A percentile compares a stretch with the other conserved stretches of the same genome.
These are phyloP conservation scores for Penaeus japonicus DNA, from an alignment of 1,140 invertebrate species.

Conservation along the genomic window DNA sequence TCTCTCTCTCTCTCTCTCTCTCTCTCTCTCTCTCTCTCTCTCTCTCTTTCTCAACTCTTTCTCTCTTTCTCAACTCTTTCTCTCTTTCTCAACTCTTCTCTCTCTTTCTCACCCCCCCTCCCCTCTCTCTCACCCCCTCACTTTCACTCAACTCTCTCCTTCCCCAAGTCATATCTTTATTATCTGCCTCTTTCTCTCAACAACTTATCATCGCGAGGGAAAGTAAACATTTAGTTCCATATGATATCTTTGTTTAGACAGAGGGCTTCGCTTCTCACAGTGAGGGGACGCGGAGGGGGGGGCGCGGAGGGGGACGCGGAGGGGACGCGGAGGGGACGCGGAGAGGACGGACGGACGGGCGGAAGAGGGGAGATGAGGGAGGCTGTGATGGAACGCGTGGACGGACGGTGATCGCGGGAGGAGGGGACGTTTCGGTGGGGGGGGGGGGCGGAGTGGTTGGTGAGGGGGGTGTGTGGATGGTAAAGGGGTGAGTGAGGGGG, in stretches of 20 bases:
- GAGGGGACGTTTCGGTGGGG: too few relatives aligned
- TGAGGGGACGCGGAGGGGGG: background rate
- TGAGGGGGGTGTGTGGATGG: background rate
- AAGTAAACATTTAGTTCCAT: constrained; percentile 46
- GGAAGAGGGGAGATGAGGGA: background rate
- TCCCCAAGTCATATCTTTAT: constrained; percentile 8
- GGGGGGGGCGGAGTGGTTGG: background rate
- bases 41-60: background rate
- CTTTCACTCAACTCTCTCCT: background rate
- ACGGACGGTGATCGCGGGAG: background rate
- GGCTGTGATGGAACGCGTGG: background rate
- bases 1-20: background rate
- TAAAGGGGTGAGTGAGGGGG: background rate
- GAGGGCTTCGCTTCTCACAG: background rate
- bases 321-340: background rate
- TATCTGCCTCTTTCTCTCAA: constrained; percentile 21
- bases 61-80: background rate
- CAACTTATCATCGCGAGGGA: constrained; percentile 21
- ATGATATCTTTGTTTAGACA: constrained; percentile 50
- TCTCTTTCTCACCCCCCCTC: too few relatives aligned
- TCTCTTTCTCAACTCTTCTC: background rate
- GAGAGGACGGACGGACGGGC: background rate
- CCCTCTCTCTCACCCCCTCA: background rate
- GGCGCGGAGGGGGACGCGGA: background rate
- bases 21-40: background rate